Conservation (phyloP, 2,888 invertebrate species). For the Steromphala cineraria region DNA sequence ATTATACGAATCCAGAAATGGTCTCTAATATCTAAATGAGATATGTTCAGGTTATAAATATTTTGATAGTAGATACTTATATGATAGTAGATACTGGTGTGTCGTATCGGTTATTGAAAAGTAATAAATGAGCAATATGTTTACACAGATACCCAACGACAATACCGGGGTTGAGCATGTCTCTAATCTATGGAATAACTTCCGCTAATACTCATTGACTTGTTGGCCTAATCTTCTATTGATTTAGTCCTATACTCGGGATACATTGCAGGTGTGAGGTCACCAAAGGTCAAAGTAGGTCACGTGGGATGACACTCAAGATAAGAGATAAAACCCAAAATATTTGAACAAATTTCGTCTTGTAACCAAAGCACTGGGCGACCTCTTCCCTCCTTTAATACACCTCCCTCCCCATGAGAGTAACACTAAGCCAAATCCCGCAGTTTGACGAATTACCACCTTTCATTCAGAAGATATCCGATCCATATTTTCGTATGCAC, state of each 20-base stretch:
- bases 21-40: no score
- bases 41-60: no score
- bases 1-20: no score
- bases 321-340: constrained; percentile 12
- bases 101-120: no score
- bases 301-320: constrained; percentile 18
- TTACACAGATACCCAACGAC: no score
- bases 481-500: constrained; percentile 6
- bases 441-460: constrained; percentile 13
- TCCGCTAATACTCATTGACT: background rate
- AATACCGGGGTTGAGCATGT: no score
- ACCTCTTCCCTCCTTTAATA: background rate
- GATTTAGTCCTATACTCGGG: background rate
- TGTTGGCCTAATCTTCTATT: constrained; percentile 10
- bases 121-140: no score
- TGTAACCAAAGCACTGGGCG: background rate
- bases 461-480: constrained; percentile 8
- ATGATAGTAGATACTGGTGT: no score
- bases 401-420: background rate
- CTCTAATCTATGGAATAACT: background rate
- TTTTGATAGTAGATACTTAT: no score
- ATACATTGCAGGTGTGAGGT: constrained; percentile 12
- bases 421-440: background rate
- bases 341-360: background rate
- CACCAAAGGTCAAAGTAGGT: background rate